Evolutionary conservation across 2,113 vertebrate genomes (phyloP), one percentile per base, ranked within the genome.

Genomic region (Nothoprocta pentlandii): DNA sequence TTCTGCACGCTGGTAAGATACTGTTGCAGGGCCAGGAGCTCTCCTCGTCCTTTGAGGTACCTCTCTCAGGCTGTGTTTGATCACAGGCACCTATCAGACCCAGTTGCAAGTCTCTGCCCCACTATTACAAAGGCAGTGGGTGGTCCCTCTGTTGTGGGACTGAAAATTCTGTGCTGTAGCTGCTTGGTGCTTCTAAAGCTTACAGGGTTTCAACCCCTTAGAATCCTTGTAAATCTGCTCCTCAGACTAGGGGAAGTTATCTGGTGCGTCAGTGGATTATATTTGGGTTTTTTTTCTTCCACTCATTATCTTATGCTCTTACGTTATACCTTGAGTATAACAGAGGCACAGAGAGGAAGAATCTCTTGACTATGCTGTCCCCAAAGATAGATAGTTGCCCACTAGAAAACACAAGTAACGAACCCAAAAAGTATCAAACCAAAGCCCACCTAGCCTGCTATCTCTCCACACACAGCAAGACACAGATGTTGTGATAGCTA

Each of bases 1-100:
- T 85, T 95, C 97, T 2, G 97, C 99, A 85, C 98, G 98, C 82
- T 98, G 99, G 99, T 99, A 95, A 93, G 97, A 90, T 62, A 15
- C 36, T 74, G 1, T 13, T 78, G 34, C 62, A 93, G 54, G 49
- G 11, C 17, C 41, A 71, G 23, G 6, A 78, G 30, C 23, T 58
- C 6, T 61, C 28, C 49, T 79, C 78, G 74, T 84, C 39, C 41
- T 75, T 62, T 68, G 3, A 17, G 8, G 16, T 77, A 89, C 86
- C 34, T 76, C 56, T 81, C 61, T 74, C 47, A 73, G 93, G 51
- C 16, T 39, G 34, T 22, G 19, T 80, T 88, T 90, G 51, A 49
- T 49, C 49, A 49, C 49, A 49, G 49, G 49, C 49, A 49, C 21
- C 49, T 49, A 23, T 49, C 34, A 90, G 47, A 81, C 16, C 4